A percentile compares a stretch with the other conserved stretches of the same genome.
phyloP scores from a whole-genome alignment of 30 jellyfish, hydroid and myxozoan species.

The Morbakka virulenta region DNA sequence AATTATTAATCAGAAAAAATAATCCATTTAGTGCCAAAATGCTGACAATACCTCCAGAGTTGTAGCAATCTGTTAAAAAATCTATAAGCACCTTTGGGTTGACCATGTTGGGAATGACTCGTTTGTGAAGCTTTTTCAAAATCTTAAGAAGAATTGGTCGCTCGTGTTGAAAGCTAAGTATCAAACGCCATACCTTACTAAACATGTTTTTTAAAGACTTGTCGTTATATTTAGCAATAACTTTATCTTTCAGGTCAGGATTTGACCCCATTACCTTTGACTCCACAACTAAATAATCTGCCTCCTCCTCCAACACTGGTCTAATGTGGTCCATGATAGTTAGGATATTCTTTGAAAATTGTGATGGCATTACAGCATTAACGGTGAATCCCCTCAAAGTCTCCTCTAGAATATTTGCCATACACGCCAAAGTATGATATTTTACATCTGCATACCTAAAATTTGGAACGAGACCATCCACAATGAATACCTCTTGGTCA shows the following conservation, averaged over 20 bases:
- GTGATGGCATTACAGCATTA: not conserved
- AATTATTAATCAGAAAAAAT: conserved; percentile 60
- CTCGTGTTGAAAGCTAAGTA: conserved; percentile 53
- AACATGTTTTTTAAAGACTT: conserved; percentile 10
- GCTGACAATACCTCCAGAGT: conserved; percentile 84
- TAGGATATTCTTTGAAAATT: conserved; percentile 4
- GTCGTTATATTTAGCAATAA: too few relatives aligned
- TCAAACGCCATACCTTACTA: conserved; percentile 68
- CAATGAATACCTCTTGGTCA: not conserved
- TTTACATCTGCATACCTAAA: conserved; percentile 26
- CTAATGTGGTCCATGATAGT: not conserved
- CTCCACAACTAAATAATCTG: conserved; percentile 4
- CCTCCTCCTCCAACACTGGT: not conserved
- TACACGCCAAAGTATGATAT: conserved; percentile 26
- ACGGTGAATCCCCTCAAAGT: conserved; percentile 1
- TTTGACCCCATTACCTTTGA: not conserved
- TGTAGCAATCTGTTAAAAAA: conserved; percentile 82
- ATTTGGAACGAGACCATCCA: conserved; percentile 4
- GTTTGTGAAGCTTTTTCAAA: conserved; percentile 68
- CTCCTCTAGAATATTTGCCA: not conserved
- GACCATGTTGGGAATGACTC: conserved; percentile 69
- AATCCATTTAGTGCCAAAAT: conserved; percentile 90
- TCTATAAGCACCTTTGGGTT: conserved; percentile 88
- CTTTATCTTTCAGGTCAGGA: conserved; percentile 28
- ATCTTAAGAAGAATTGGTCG: conserved; percentile 38